A percentile compares a stretch with the other conserved stretches of the same genome.
Evolutionary conservation across 2,797 vertebrate species (phyloP).

Genomic region (Odontamblyopus rebecca): DNA sequence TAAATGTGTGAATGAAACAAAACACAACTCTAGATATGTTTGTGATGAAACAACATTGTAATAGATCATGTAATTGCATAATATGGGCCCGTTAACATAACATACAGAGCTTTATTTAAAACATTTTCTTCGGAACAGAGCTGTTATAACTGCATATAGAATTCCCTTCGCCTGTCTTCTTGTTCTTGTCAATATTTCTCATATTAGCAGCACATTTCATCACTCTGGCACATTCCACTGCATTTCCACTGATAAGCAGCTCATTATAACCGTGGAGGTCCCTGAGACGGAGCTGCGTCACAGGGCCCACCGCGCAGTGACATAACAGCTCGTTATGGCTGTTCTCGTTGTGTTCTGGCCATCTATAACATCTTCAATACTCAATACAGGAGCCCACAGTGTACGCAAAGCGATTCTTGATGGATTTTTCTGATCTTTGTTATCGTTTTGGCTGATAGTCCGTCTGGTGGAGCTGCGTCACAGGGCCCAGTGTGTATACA

Average conservation of each 20-base stretch:
- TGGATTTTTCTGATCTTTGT: too few species aligned
- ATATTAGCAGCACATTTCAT: constrained; percentile 19
- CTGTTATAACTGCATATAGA: neutral
- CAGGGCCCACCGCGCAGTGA: neutral
- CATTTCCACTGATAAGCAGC: constrained; percentile 1
- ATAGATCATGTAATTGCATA: too few species aligned
- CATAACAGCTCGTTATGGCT: neutral
- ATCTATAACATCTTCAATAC: neutral
- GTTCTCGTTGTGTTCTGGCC: neutral
- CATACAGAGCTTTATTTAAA: neutral
- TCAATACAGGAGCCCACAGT: neutral
- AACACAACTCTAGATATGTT: too few species aligned
- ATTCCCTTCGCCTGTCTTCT: neutral
- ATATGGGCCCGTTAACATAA: too few species aligned
- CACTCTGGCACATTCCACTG: constrained; percentile 2
- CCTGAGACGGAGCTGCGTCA: neutral
- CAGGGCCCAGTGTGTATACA: too few species aligned
- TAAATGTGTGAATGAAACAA: too few species aligned
- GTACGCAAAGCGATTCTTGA: neutral
- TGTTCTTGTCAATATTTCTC: constrained; percentile 10
- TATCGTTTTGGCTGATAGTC: too few species aligned
- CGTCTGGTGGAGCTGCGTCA: too few species aligned
- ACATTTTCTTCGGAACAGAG: neutral
- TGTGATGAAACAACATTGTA: too few species aligned
- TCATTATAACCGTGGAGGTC: constrained; percentile 25